Evolutionary conservation across 2,113 vertebrate species (phyloP), one percentile per base, ranked within the genome.

Genomic region (Mesitornis unicolor): DNA sequence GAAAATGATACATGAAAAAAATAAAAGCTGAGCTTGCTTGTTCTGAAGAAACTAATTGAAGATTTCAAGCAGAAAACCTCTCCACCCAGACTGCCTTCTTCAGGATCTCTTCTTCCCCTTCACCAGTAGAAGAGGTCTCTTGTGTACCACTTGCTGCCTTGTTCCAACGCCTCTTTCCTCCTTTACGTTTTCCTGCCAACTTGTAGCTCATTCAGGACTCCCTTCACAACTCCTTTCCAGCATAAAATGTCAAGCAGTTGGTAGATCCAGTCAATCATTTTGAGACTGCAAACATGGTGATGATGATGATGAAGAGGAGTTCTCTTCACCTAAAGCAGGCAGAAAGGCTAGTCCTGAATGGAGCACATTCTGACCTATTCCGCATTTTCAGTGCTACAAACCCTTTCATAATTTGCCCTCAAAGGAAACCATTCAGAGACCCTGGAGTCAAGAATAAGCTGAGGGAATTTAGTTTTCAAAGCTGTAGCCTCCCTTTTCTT

Each of bases 91-190:
- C 16, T n/a, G n/a, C 18, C 33, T 28, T 26, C 21, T 31, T 60
- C 19, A n/a, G 43, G 40, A 40, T 54, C 28, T 43, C 33, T 75
- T 24, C 36, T 36, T 35, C 33, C 42, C 29, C 18, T 10, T 69
- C 18, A 7, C 47, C 17, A 26, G 29, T 13, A 28, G 36, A 29
- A 50, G 29, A 47, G 8, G 1, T 33, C 13, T 64, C 40, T 67
- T 26, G 3, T 3, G 1, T 36, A 21, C 7, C 16, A 13, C 38
- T 71, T 74, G 25, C 33, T 70, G 21, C 0, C 0, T 0, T 24
- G 11, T n/a, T 75, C 48, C 48, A 47, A 22, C 82, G 7, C 6
- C 1, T 26, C 4, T 54, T 6, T 57, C 29, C 75, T n/a, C 47
- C 38, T n/a, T 59, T 26, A 43, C 15, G 11, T 82, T 71, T 85